These are phyloP conservation scores for Sebastes nivosus DNA, from an alignment of 2,797 vertebrate species.

Conservation along the genomic window DNA sequence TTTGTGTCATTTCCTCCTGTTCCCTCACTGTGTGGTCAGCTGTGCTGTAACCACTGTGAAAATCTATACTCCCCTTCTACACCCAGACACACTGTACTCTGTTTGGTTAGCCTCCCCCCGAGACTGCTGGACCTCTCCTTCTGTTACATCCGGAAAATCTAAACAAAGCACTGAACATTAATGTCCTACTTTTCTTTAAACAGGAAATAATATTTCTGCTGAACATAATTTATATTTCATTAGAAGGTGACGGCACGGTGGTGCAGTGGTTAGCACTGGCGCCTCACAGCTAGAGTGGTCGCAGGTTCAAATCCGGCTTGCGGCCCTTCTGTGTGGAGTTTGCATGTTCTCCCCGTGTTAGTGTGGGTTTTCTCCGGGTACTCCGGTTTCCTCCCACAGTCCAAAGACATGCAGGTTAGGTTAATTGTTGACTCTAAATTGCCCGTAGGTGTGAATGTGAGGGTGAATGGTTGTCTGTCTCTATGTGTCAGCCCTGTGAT, in stretches of 20 bases:
- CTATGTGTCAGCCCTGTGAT: too few species aligned
- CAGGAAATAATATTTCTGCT: slow-evolving; percentile 2
- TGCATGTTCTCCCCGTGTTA: too few species aligned
- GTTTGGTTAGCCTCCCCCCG: slow-evolving; percentile 9
- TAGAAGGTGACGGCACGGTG: background rate
- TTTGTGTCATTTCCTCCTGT: slow-evolving; percentile 44
- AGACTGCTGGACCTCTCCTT: background rate
- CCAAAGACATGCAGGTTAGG: too few species aligned
- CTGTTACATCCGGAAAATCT: slow-evolving; percentile 2
- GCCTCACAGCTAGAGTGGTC: too few species aligned
- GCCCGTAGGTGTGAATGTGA: too few species aligned
- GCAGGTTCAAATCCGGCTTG: too few species aligned
- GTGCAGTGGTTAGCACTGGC: too few species aligned
- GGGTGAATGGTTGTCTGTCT: too few species aligned
- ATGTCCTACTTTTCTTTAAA: background rate
- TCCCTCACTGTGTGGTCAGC: slow-evolving; percentile 50
- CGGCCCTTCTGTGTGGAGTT: too few species aligned
- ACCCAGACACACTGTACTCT: slow-evolving; percentile 6
- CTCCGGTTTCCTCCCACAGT: too few species aligned
- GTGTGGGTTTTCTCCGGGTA: too few species aligned
- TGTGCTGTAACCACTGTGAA: slow-evolving; percentile 33
- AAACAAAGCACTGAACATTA: background rate
- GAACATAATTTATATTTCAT: slow-evolving; percentile 6
- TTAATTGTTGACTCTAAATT: too few species aligned
- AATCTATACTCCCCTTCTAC: slow-evolving; percentile 30